Percentiles rank a stretch among this genome's conserved stretches.
phyloP scores from a whole-genome alignment of 2,888 invertebrate genomes.

The Scaptomyza flava region DNA sequence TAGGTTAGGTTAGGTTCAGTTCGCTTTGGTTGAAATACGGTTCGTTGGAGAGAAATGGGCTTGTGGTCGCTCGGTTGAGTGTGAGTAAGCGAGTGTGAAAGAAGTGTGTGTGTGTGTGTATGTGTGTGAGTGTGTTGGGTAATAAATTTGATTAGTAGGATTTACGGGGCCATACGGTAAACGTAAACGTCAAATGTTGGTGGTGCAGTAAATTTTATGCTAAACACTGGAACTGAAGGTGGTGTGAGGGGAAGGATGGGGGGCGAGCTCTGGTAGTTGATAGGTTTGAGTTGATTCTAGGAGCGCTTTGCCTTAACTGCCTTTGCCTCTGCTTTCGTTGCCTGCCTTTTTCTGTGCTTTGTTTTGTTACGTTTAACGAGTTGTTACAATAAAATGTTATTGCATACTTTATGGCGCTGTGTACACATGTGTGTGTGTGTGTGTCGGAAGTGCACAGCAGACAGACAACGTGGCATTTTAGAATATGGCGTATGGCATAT shows the following conservation, averaged over 20 bases:
- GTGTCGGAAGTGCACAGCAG: conserved; percentile 50
- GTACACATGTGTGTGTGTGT: conserved; percentile 22
- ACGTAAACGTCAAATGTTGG: conserved; percentile 74
- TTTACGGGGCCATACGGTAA: conserved; percentile 72
- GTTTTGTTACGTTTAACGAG: conserved; percentile 69
- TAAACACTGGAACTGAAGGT: conserved; percentile 50
- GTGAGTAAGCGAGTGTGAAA: conserved; percentile 3
- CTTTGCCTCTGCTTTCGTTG: conserved; percentile 1
- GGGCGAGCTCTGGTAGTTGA: background rate
- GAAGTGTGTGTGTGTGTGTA: no score
- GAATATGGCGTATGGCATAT: conserved; percentile 29
- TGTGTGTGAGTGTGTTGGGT: conserved; percentile 44
- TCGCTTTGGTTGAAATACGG: conserved; percentile 1
- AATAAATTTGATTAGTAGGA: conserved; percentile 79
- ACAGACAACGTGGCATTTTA: conserved; percentile 47
- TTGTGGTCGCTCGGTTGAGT: conserved; percentile 36
- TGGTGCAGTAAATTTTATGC: conserved; percentile 78
- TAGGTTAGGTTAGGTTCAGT: conserved; percentile 1
- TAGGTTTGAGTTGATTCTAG: conserved; percentile 24
- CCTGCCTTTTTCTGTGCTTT: conserved; percentile 18
- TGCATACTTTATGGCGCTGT: conserved; percentile 66
- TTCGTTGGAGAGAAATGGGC: conserved; percentile 29
- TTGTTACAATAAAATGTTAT: conserved; percentile 79
- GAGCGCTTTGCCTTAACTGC: conserved; percentile 14
- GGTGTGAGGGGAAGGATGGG: background rate